phyloP scores from a whole-genome alignment of 2,888 invertebrate genomes.

The Leptopterna dolabrata region DNA sequence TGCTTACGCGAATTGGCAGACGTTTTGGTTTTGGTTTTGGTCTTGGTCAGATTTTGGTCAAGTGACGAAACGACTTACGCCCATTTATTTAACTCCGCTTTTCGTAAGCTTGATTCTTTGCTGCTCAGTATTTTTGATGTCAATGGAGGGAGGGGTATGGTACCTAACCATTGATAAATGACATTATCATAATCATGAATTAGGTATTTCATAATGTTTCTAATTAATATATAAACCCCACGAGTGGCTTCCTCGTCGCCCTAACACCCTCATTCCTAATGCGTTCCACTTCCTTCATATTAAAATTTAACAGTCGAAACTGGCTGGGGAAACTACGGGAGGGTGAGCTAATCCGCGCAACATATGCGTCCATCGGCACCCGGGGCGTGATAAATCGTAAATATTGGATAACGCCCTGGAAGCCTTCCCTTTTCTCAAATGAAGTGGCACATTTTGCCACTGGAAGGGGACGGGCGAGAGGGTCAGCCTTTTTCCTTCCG shows the following conservation, averaged over 20 bases:
- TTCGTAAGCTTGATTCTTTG: too few relatives aligned
- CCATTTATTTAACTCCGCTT: too few relatives aligned
- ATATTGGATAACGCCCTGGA: slow-evolving; percentile 35
- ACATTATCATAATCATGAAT: not conserved
- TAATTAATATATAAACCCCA: not conserved
- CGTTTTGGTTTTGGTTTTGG: too few relatives aligned
- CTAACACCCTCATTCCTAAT: not conserved
- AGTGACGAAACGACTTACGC: too few relatives aligned
- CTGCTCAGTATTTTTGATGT: too few relatives aligned
- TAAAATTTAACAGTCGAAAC: not conserved
- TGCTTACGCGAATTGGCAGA: too few relatives aligned
- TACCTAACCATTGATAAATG: too few relatives aligned
- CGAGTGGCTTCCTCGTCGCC: not conserved
- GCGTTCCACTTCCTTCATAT: not conserved
- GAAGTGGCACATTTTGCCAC: slow-evolving; percentile 25
- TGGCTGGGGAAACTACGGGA: not conserved
- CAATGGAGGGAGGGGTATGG: too few relatives aligned
- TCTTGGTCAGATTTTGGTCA: too few relatives aligned
- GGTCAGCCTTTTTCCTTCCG: slow-evolving; percentile 10
- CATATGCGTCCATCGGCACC: slow-evolving; percentile 51
- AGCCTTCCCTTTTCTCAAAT: slow-evolving; percentile 6
- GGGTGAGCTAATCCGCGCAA: slow-evolving; percentile 45
- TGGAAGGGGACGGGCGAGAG: not conserved
- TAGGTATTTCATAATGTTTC: not conserved
- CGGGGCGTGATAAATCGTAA: slow-evolving; percentile 48